Percentiles rank a stretch among this genome's conserved stretches.
Evolutionary conservation across 2,797 vertebrate species (phyloP).

Genomic region (Gallinago stenura): DNA sequence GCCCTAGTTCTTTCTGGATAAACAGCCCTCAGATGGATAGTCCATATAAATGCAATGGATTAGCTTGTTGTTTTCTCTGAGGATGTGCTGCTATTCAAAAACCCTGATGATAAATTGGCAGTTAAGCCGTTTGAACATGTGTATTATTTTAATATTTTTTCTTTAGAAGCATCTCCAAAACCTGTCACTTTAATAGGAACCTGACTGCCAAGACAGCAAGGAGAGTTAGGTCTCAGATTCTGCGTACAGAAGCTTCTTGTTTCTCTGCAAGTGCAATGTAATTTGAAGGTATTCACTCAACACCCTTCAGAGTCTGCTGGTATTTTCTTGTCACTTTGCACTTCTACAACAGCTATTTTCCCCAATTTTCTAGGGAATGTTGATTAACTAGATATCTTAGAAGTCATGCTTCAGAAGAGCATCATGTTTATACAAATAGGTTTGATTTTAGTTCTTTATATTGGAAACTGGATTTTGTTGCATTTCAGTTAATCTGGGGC

Average conservation of each 20-base stretch:
- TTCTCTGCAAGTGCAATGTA: background rate
- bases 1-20: background rate
- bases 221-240: background rate
- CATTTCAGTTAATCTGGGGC: background rate
- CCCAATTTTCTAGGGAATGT: background rate
- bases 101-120: background rate
- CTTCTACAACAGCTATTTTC: background rate
- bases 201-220: background rate
- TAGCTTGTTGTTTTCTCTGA: background rate
- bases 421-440: background rate
- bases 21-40: background rate
- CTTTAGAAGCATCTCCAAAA: background rate
- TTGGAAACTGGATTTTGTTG: background rate
- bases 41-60: background rate
- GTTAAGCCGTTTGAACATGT: background rate
- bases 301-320: background rate
- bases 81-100: background rate
- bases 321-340: background rate
- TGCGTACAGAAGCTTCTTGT: background rate
- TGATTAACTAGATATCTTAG: background rate
- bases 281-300: background rate
- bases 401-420: background rate
- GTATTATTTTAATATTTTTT: background rate
- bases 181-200: background rate
- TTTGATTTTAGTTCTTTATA: background rate